Conservation (phyloP, 2,888 invertebrate species). For the Dolichopus griseipennis region DNA sequence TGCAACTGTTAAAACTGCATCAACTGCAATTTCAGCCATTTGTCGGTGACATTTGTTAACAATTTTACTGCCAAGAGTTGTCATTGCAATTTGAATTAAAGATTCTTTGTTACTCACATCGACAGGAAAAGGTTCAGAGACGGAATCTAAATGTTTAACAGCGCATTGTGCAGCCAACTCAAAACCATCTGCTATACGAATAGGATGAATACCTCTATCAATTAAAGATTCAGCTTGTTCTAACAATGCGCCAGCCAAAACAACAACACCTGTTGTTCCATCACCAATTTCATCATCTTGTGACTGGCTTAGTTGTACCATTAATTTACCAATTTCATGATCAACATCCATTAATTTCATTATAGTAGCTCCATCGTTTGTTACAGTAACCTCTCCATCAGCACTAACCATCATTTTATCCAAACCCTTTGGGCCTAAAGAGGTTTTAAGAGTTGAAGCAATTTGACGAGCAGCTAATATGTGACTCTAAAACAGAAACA, state of each 20-base stretch:
- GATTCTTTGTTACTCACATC: constrained; percentile 75
- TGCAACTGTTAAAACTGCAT: constrained; percentile 94
- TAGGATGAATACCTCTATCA: constrained; percentile 97
- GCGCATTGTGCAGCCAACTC: constrained; percentile 92
- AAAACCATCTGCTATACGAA: constrained; percentile 96
- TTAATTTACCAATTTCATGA: constrained; percentile 93
- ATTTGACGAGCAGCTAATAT: constrained; percentile 94
- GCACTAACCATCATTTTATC: constrained; percentile 97
- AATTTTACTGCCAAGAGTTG: constrained; percentile 96
- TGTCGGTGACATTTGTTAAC: constrained; percentile 93
- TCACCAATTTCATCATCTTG: constrained; percentile 99
- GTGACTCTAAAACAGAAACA: constrained; percentile 67
- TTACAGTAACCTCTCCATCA: constrained; percentile 95
- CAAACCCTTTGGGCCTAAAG: constrained; percentile 92
- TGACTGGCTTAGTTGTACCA: constrained; percentile 96
- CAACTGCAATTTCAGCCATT: constrained; percentile 98
- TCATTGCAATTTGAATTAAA: constrained; percentile 91
- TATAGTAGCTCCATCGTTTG: constrained; percentile 99
- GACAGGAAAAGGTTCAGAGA: constrained; percentile 84
- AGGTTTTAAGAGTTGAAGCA: constrained; percentile 79
- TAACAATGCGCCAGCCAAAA: constrained; percentile 71
- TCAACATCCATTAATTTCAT: constrained; percentile 98
- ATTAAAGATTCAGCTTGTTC: constrained; percentile 89
- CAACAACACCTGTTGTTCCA: constrained; percentile 97
- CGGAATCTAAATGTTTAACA: constrained; percentile 72